Evolutionary conservation across 1,140 invertebrate genomes (phyloP), one percentile per base, ranked within the genome.

Genomic region (Eriocheir sinensis): DNA sequence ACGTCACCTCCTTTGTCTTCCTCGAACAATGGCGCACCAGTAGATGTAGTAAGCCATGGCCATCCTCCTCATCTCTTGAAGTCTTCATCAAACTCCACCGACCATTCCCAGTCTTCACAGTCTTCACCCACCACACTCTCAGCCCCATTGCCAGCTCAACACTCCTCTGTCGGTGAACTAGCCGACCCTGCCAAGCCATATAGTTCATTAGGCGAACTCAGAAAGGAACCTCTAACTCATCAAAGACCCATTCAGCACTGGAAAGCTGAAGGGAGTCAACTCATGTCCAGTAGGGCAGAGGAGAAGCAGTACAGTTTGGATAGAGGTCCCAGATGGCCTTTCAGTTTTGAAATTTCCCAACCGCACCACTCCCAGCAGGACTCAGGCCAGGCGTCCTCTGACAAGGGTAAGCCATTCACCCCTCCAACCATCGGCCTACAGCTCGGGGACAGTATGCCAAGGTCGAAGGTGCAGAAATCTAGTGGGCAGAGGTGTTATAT

Each of bases 131-230:
- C 89, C 30, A 32, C 93, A 30, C 34, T 94, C 4, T 94, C 93
- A 60, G 93, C 89, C 38, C 93, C 93, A 91, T 34, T 94, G 32
- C 60, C 89, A 60, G 60, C 80, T 32, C 89, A 72, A 44, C 41
- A 41, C 36, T 94, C 89, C 36, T 94, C 93, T 32, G n/a, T 91
- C 12, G 72, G 89, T 91, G 93, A 94, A 60, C 41, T 94, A 38
- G 41, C 80, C 15, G 44, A 94, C 41, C 86, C 38, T 40, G 72
- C 41, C 3, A 80, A 94, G 30, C 81, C 93, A 44, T 94, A 86
- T 86, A 91, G 93, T 60, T 94, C 93, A 12, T 44, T 94, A 48
- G 38, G 90, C 60, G 93, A 94, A 94, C 32, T 94, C 41, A 94
- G 93, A 36, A 53, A 80, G 80, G 89, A 27, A 91, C 41, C 17